Evolutionary conservation across 2,888 invertebrate genomes (phyloP), one percentile per base, ranked within the genome.

Genomic region (Frankliniella fusca): DNA sequence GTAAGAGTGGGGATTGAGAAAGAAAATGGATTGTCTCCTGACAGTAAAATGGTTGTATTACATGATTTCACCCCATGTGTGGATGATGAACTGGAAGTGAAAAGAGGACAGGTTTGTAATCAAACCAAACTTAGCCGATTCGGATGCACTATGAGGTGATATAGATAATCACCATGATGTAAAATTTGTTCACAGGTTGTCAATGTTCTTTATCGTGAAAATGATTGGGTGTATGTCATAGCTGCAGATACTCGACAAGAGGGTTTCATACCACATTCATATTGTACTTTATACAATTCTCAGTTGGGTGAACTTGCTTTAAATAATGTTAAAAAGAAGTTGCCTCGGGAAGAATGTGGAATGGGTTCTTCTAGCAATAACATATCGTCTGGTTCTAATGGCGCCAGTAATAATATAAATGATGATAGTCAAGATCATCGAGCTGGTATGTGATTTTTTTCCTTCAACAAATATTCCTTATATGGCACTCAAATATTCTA

Each of bases 161-260:
- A 81, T 81, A 54, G 48, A 48, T 79, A 38, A 81, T 54, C 18
- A 38, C 38, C 38, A 38, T 38, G 15, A 83, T 81, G 82, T 27
- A 10, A 23, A 28, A 80, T 76, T 80, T 83, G 80, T 84, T 88
- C 87, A 79, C 87, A 93, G 91, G 93, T 96, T 87, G 97, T 97
- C n/a, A 96, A 97, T 89, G 94, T 97, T 84, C 89, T 98, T 84
- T 98, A 98, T 88, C 91, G 97, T 85, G 98, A 98, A 88, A 97
- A 97, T 87, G 97, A 98, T 88, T 98, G 98, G 98, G 97, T 97
- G 12, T 98, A 98, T 89, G 97, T 98, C 0, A 96, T 97, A 87
- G 94, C 95, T 3, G 94, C 95, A 80, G 96, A 96, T 86, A 94
- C 95, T 27, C 91, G 96, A 81, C 93, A 95, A 87, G 97, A 98